These are phyloP conservation scores for Rotaria magnacalcarata DNA, from an alignment of 2,888 invertebrate species.

Conservation along the genomic window DNA sequence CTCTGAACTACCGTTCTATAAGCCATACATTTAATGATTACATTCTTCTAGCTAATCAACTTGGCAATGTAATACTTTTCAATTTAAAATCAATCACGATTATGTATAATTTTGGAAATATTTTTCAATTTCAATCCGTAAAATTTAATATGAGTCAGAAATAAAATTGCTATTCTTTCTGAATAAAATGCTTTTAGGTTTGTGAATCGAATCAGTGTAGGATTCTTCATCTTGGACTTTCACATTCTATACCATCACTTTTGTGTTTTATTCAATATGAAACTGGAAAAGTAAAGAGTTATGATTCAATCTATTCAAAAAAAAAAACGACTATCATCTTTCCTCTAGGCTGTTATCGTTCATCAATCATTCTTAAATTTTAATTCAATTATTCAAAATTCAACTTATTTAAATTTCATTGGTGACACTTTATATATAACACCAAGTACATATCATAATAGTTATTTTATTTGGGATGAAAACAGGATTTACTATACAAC, in stretches of 20 bases:
- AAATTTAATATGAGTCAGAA: not conserved
- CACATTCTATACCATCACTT: not conserved
- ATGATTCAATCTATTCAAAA: not conserved
- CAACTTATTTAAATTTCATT: not conserved
- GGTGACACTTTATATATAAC: not conserved
- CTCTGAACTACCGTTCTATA: too few relatives aligned
- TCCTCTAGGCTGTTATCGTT: not conserved
- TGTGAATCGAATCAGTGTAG: not conserved
- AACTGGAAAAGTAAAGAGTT: not conserved
- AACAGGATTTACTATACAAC: not conserved
- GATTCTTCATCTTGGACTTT: not conserved
- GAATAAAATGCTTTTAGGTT: not conserved
- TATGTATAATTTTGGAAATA: not conserved
- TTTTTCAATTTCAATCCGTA: not conserved
- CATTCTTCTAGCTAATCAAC: not conserved
- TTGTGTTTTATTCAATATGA: not conserved
- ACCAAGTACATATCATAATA: not conserved
- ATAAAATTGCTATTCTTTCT: not conserved
- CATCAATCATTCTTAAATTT: not conserved
- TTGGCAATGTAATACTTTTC: not conserved
- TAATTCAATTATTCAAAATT: not conserved
- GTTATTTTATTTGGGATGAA: slow-evolving; percentile 1
- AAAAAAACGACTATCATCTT: not conserved
- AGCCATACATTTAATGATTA: not conserved
- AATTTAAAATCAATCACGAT: not conserved